These are phyloP conservation scores for Micronycteris hirsuta DNA, from an alignment of 2,113 vertebrate species.

Conservation along the genomic window DNA sequence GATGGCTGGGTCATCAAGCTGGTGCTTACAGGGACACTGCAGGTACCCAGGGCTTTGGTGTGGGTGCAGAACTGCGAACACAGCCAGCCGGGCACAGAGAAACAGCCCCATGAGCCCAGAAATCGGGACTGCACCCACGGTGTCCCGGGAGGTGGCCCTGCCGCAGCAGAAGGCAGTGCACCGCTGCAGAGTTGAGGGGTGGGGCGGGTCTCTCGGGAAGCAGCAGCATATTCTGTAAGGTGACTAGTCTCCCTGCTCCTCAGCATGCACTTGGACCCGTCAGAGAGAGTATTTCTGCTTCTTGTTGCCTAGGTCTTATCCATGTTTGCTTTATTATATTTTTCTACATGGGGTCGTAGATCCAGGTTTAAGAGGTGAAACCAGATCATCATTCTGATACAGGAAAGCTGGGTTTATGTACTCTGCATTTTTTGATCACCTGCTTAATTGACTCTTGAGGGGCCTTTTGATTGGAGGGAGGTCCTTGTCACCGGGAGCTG, in stretches of 20 bases:
- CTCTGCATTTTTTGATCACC: slow-evolving; percentile 12
- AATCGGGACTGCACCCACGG: neutral
- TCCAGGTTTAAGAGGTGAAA: slow-evolving; percentile 4
- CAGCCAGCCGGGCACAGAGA: no score
- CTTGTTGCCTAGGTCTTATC: neutral
- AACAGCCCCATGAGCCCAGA: accelerated
- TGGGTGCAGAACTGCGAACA: neutral
- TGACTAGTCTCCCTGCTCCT: neutral
- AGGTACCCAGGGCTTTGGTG: neutral
- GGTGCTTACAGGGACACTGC: neutral
- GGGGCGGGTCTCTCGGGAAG: slow-evolving; percentile 8
- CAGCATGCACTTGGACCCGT: neutral
- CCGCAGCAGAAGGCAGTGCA: slow-evolving; percentile 10
- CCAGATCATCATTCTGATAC: neutral
- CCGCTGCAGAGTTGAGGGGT: slow-evolving; percentile 30
- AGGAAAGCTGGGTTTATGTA: neutral
- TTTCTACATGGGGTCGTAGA: slow-evolving; percentile 6
- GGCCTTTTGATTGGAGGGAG: neutral
- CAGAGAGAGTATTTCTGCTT: neutral
- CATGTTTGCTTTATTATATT: neutral
- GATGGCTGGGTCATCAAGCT: accelerated
- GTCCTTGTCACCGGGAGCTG: neutral
- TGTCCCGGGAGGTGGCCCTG: slow-evolving; percentile 25
- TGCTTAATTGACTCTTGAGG: neutral
- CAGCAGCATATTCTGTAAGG: neutral